Percentiles rank a stretch among this genome's conserved stretches.
Evolutionary conservation across 2,113 vertebrate genomes (phyloP).

Genomic region (Bombycilla garrulus): DNA sequence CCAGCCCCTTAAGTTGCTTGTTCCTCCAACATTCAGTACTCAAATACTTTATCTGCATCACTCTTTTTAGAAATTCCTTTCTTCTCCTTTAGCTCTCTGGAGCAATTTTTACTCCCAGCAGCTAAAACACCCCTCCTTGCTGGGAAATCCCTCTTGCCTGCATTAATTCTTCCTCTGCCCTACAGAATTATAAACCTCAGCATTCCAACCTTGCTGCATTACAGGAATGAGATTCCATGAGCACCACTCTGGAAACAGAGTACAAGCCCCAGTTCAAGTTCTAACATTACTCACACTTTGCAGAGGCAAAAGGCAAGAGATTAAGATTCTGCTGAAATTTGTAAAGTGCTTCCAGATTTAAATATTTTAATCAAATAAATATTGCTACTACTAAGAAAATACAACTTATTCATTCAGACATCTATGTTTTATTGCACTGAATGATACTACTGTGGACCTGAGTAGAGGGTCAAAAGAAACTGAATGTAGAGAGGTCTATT

Average conservation of each 20-base stretch:
- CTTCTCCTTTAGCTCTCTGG: background rate
- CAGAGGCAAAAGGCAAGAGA: background rate
- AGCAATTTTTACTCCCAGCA: background rate
- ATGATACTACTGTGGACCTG: background rate
- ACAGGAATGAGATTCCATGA: background rate
- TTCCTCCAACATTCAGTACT: background rate
- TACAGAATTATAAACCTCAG: background rate
- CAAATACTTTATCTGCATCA: background rate
- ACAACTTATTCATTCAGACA: background rate
- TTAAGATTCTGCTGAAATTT: background rate
- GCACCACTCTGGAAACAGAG: background rate
- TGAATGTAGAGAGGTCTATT: background rate
- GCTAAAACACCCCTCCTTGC: background rate
- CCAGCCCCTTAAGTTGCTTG: background rate
- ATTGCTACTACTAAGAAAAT: background rate
- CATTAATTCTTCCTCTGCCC: background rate
- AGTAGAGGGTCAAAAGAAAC: background rate
- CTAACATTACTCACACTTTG: background rate
- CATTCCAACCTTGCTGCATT: background rate
- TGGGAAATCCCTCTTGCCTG: background rate
- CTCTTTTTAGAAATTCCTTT: background rate
- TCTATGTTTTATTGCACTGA: background rate
- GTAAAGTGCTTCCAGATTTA: background rate
- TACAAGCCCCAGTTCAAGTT: background rate
- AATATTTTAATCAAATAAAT: background rate